A percentile compares a stretch with the other conserved stretches of the same genome.
Evolutionary conservation across 2,113 vertebrate species (phyloP).

Genomic region (Silurus meridionalis): DNA sequence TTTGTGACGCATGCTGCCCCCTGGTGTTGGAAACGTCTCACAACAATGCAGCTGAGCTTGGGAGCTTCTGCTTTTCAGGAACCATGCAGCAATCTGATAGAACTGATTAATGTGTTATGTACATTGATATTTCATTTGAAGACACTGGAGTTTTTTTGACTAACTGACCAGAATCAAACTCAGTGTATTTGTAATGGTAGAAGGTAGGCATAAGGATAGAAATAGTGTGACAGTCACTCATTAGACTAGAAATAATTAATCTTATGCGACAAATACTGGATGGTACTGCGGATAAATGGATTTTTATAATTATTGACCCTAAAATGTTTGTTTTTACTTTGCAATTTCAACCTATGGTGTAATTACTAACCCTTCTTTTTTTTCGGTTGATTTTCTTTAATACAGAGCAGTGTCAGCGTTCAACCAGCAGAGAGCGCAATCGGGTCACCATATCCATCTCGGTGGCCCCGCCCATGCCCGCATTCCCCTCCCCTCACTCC

Average conservation of each 20-base stretch:
- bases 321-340: background rate
- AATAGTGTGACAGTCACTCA: no score
- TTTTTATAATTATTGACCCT: background rate
- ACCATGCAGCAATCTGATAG: background rate
- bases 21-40: constrained; percentile 41
- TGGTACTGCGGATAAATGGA: no score
- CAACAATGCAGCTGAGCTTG: background rate
- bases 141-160: background rate
- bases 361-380: background rate
- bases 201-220: no score
- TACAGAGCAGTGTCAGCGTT: constrained; percentile 74
- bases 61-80: background rate
- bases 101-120: background rate
- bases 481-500: constrained; percentile 82
- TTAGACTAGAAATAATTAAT: background rate
- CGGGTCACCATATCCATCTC: constrained; percentile 80
- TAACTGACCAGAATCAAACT: no score
- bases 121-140: background rate
- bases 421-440: constrained; percentile 82
- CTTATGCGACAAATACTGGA: background rate
- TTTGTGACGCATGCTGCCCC: constrained; percentile 39
- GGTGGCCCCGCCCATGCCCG: constrained; percentile 85
- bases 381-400: background rate
- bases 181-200: no score
- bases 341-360: no score